Evolutionary conservation across 2,113 vertebrate species (phyloP), one percentile per base, ranked within the genome.

Genomic region (Ictidomys tridecemlineatus): DNA sequence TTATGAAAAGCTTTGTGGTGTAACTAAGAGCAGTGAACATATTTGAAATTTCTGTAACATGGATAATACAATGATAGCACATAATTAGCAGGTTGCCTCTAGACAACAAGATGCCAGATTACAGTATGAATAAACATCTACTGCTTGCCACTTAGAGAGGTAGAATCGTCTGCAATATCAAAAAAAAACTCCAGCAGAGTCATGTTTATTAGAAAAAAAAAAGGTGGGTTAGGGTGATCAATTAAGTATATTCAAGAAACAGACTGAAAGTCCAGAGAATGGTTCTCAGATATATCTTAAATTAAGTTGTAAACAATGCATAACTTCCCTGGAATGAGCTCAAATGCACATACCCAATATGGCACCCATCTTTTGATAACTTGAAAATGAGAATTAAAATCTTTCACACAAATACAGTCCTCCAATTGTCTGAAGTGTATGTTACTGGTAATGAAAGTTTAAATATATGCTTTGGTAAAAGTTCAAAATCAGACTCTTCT

Each of bases 71-170:
- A 91, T 88, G 91, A 97, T 96, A 85, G 93, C 76, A 95, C 0
- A 91, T 96, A 98, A 98, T 98, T 98, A 99, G 97, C 97, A 97
- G 97, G 94, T 93, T 97, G 96, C 97, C 97, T 98, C 95, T 91
- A 97, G 97, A 98, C 97, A 97, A 83, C 17, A 95, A 97, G 98
- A 98, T 96, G 97, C 76, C 72, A 73, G 42, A 87, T 79, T 97
- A 96, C 34, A 85, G 72, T 20, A 48, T 37, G 96, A 97, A 95
- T 77, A 96, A 96, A 97, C 86, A 97, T 89, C 82, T 53, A 82
- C 24, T 93, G 95, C 89, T n/a, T 84, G 94, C 78, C 84, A 95
- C 83, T 89, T 83, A 77, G 92, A 97, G 98, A 97, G 63, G 94
- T 58, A 72, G 85, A 69, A 85, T 89, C 93, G 56, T 72, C 77